Percentiles rank a stretch among this genome's conserved stretches.
These are phyloP conservation scores for Sebastes cheni DNA, from an alignment of 2,797 vertebrate species.

Conservation along the genomic window DNA sequence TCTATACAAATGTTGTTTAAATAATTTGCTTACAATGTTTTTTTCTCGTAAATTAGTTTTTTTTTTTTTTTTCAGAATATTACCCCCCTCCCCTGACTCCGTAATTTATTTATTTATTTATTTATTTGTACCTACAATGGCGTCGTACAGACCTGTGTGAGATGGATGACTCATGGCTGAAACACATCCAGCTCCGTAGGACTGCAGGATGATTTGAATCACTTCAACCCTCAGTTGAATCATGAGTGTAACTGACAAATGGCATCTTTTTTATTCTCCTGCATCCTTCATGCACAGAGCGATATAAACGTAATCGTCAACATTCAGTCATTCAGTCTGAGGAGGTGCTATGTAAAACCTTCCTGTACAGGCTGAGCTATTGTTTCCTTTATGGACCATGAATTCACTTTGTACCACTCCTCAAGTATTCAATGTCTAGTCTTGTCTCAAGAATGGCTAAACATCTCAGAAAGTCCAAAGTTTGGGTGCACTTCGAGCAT, in stretches of 20 bases:
- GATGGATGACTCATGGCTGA: slow-evolving; percentile 14
- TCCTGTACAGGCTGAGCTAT: not conserved
- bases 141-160: not conserved
- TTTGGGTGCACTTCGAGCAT: not conserved
- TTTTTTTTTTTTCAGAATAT: too few relatives aligned
- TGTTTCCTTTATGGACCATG: not conserved
- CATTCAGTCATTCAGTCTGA: not conserved
- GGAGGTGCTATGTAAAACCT: not conserved
- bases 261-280: not conserved
- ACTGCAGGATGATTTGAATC: slow-evolving; percentile 13
- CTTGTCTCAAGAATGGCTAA: not conserved
- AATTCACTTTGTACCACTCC: not conserved
- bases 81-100: not conserved
- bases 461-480: not conserved
- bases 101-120: not conserved
- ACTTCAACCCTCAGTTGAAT: not conserved
- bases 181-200: not conserved
- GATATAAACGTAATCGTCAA: not conserved
- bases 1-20: too few relatives aligned
- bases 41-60: too few relatives aligned
- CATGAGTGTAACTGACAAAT: slow-evolving; percentile 16
- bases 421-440: not conserved
- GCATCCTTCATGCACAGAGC: not conserved
- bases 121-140: not conserved
- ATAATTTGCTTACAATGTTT: too few relatives aligned